Base-by-base conservation (phyloP, 2,113 vertebrate genomes). In the Pelecanus crispus region DNA sequence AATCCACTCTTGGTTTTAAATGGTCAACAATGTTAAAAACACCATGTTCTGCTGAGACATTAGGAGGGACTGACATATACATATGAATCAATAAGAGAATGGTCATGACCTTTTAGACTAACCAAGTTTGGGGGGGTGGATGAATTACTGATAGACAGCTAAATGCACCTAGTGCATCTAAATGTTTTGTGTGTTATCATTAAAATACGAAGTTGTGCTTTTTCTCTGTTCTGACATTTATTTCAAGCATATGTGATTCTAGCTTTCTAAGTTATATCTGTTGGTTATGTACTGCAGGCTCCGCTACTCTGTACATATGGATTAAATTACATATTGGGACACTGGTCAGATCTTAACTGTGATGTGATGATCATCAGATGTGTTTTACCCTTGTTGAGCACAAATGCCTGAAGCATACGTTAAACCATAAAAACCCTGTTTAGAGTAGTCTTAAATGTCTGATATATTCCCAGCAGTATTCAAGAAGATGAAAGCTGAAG, bases 161-260 rank as follows among this genome's bases (percentile, higher is more conserved):
- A 79, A 71, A 88, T 77, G 47, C 32, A 84, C 61, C n/a, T 88
- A 42, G 52, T n/a, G 25, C 26, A 52, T 58, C 44, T 59, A 85
- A 52, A 86, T 16, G 24, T 68, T 95, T 93, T 6, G 4, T 66
- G 56, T 13, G 13, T 62, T 86, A 62, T 28, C 40, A 74, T 67
- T 74, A 70, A 91, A 81, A 85, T 42, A 73, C 3, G 36, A 93
- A 94, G 38, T 45, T 59, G n/a, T 77, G 90, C 10, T 93, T 96
- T 96, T 88, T 59, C 71, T 94, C 86, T 89, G 71, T 52, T 74
- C 72, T 89, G 87, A 70, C 87, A 56, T 95, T 95, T 89, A 88
- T 89, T 95, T 94, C 59, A 82, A 83, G 75, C 47, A 47, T 19
- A 56, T 89, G 82, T 67, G 78, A 34, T 45, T 63, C 29, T 26